Conservation (phyloP, 2,113 vertebrate genomes). For the Cnemophilus loriae region DNA sequence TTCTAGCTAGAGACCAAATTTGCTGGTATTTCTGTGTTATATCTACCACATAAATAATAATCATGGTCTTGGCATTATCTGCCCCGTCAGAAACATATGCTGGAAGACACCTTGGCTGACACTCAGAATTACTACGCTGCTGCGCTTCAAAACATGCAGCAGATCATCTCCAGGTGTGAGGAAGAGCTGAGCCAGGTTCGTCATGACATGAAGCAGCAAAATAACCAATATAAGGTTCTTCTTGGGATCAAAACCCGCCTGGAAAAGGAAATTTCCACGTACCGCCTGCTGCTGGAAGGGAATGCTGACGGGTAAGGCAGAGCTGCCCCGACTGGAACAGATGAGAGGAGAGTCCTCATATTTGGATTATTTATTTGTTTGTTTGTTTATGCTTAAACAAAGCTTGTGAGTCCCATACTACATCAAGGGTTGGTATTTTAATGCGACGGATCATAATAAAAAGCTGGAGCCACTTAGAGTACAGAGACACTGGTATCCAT, state of each 20-base stretch:
- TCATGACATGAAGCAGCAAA: slow-evolving; percentile 81
- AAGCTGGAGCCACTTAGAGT: neutral
- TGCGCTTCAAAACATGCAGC: slow-evolving; percentile 84
- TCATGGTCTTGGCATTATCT: neutral
- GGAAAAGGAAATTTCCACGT: slow-evolving; percentile 93
- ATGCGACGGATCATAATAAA: slow-evolving; percentile 17
- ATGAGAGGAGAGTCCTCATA: neutral
- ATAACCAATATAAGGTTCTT: slow-evolving; percentile 83
- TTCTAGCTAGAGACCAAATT: neutral
- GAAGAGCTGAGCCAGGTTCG: slow-evolving; percentile 82
- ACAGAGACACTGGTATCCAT: neutral
- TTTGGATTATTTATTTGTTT: slow-evolving; percentile 18
- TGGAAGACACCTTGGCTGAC: slow-evolving; percentile 85
- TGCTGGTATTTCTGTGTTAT: neutral
- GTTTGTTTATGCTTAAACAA: slow-evolving; percentile 53
- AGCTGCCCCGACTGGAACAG: neutral
- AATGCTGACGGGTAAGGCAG: slow-evolving; percentile 77
- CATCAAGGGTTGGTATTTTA: slow-evolving; percentile 46
- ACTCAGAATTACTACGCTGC: slow-evolving; percentile 79
- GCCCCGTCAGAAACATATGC: slow-evolving; percentile 81
- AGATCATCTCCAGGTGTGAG: slow-evolving; percentile 76
- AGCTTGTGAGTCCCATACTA: neutral
- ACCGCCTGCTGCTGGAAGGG: slow-evolving; percentile 90
- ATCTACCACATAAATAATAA: neutral
- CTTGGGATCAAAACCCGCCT: slow-evolving; percentile 93